Evolutionary conservation across 2,797 vertebrate genomes (phyloP).

Genomic region (Myotis myotis): DNA sequence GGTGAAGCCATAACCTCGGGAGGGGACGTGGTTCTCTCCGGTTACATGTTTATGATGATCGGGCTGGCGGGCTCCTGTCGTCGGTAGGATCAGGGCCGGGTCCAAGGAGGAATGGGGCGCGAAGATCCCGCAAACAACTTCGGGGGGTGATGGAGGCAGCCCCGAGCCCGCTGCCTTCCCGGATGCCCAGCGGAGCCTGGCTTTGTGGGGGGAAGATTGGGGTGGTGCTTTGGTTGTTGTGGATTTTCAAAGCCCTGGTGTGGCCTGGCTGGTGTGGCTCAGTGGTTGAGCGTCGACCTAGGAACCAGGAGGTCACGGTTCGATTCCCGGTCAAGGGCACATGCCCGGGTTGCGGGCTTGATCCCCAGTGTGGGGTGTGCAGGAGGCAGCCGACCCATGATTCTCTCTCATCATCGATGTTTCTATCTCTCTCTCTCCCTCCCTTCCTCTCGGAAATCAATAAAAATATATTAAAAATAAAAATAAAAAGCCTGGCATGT

Average conservation of each 20-base stretch:
- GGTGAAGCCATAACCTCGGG: constrained; percentile 85
- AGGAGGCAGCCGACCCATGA: too few species aligned
- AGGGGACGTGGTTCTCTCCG: constrained; percentile 78
- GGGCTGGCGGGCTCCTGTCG: constrained; percentile 79
- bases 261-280: too few species aligned
- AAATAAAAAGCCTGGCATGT: background rate
- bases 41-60: constrained; percentile 80
- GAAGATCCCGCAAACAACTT: constrained; percentile 73
- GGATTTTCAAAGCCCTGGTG: constrained; percentile 56
- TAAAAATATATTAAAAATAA: too few species aligned
- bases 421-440: too few species aligned
- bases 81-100: constrained; percentile 78
- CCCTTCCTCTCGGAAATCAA: too few species aligned
- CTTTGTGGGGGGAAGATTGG: constrained; percentile 37
- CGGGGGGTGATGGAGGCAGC: constrained; percentile 69
- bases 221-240: background rate
- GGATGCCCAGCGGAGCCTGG: constrained; percentile 60
- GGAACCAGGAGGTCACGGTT: too few species aligned
- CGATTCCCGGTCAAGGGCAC: too few species aligned
- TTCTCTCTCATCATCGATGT: too few species aligned
- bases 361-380: too few species aligned
- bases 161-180: constrained; percentile 38
- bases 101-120: constrained; percentile 71
- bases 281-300: too few species aligned
- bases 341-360: too few species aligned